Percentiles rank a stretch among this genome's conserved stretches.
Evolutionary conservation across 37 sponge, comb jelly and placozoan genomes (phyloP).

Genomic region (Axinella damicornis): DNA sequence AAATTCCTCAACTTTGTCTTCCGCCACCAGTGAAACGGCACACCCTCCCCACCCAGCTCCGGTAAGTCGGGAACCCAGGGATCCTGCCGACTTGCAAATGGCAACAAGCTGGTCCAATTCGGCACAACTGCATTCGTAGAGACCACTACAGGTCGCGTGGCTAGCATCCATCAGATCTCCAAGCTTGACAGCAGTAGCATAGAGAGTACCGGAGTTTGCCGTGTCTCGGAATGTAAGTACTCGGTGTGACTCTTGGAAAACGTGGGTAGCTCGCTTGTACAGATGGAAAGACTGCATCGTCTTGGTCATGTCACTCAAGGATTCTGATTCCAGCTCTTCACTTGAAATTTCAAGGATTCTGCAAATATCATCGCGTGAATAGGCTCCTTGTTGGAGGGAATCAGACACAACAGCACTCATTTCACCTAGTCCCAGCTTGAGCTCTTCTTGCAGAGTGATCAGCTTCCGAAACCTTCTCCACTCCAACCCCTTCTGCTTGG

Average conservation of each 20-base stretch:
- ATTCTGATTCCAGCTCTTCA: conserved; percentile 47
- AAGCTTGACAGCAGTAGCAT: conserved; percentile 51
- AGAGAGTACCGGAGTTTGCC: conserved; percentile 36
- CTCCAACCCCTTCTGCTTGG: conserved; percentile 68
- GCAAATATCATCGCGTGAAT: conserved; percentile 83
- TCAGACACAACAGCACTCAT: conserved; percentile 79
- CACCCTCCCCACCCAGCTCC: conserved; percentile 99
- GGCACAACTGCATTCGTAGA: conserved; percentile 91
- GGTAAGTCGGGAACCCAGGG: conserved; percentile 91
- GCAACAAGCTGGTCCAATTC: conserved; percentile 87
- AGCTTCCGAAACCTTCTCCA: conserved; percentile 74
- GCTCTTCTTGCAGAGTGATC: conserved; percentile 47
- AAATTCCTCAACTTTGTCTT: conserved; percentile 57
- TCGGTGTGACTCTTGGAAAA: conserved; percentile 85
- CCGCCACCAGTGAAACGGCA: conserved; percentile 85
- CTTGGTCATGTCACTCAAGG: conserved; percentile 47
- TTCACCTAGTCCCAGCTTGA: conserved; percentile 36
- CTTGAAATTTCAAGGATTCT: conserved; percentile 60
- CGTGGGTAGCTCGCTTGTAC: conserved; percentile 88
- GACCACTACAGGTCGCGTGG: conserved; percentile 83
- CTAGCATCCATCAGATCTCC: conserved; percentile 94
- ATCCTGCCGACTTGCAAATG: conserved; percentile 70
- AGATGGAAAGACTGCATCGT: conserved; percentile 71
- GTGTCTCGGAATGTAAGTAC: conserved; percentile 72
- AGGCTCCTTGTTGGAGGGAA: conserved; percentile 73